These are phyloP conservation scores for Matsumurasca onukii DNA, from an alignment of 1,140 invertebrate species.

Conservation along the genomic window DNA sequence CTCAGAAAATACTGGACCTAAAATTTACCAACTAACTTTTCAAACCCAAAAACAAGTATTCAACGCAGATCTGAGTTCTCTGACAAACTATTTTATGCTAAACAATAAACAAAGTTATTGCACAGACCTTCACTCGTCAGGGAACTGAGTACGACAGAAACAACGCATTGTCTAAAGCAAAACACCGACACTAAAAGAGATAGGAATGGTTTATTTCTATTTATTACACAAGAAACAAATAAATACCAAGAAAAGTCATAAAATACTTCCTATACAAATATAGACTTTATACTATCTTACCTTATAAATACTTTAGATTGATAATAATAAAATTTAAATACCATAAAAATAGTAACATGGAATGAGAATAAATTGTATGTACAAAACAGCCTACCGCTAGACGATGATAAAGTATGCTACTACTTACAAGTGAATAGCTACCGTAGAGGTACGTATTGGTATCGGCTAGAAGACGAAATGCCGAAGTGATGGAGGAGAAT, in stretches of 20 bases:
- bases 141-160: background rate
- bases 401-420: background rate
- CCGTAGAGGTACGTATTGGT: background rate
- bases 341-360: conserved; percentile 26
- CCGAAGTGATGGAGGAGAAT: background rate
- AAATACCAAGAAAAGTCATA: conserved; percentile 11
- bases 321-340: conserved; percentile 24
- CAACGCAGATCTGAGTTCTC: no score
- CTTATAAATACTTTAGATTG: conserved; percentile 21
- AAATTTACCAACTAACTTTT: no score
- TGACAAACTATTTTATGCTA: no score
- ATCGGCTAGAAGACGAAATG: no score
- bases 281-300: conserved; percentile 3
- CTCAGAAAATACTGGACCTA: no score
- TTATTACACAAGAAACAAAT: conserved; percentile 5
- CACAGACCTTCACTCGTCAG: no score
- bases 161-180: background rate
- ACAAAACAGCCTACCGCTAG: background rate
- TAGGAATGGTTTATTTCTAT: no score
- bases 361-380: conserved; percentile 17
- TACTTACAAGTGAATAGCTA: conserved; percentile 7
- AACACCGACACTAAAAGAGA: background rate
- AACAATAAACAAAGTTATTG: no score
- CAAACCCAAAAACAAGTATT: no score
- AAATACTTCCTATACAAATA: conserved; percentile 17